Evolutionary conservation across 2,113 vertebrate species (phyloP), one percentile per base, ranked within the genome.

Genomic region (Murina feae): DNA sequence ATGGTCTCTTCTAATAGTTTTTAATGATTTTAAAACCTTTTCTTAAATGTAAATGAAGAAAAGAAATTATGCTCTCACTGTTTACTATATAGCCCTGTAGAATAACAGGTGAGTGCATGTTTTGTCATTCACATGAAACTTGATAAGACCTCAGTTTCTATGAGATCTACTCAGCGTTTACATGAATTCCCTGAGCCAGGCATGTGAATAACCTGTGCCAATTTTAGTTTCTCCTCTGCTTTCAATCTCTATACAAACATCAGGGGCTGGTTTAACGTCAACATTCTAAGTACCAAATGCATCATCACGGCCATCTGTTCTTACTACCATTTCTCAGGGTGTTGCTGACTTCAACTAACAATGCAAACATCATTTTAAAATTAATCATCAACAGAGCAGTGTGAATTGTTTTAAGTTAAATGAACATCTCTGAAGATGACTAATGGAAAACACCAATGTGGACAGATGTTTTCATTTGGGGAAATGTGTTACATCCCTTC

Each of bases 401-500:
- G 87, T 89, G 94, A 97, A 96, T 95, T 96, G 91, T 97, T 95
- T 96, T 96, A 97, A 97, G 94, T 96, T 97, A 96, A 95, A 95
- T 95, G 95, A 96, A 96, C 89, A 79, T 96, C 96, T 96, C 96
- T 96, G 86, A 96, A 96, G 91, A 97, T 95, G 93, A 96, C 93
- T 97, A 97, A 97, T 97, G 89, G 84, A 95, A 97, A 97, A 96
- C 95, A 96, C 66, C 89, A 96, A 89, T 76, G 81, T 8, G 53
- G 81, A 91, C 94, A 96, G 86, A 97, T 97, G 96, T 97, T 97
- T 97, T 97, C 96, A 94, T 95, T 97, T 94, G 91, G 87, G 81
- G 18, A 97, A 97, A 97, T 94, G 94, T 97, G 93, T 97, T 93
- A 96, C 32, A 97, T 96, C 96, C 96, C 85, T 97, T 97, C 96